Evolutionary conservation across 2,888 invertebrate species (phyloP).

Genomic region (Helicoverpa assulta): DNA sequence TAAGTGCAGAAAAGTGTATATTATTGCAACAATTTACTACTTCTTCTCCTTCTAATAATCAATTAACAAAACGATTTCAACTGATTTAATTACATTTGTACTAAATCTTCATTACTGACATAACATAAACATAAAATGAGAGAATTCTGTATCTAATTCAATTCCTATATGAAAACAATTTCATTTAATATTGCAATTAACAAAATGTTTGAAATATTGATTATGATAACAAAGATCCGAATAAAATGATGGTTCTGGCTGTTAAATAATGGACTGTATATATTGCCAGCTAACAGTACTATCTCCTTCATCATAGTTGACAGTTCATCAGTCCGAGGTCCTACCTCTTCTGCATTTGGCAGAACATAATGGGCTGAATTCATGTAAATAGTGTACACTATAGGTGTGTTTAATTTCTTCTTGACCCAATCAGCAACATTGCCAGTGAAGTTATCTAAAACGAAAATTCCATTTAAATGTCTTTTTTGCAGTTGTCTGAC

Average conservation of each 20-base stretch:
- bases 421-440: slow-evolving; percentile 86
- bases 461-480: background rate
- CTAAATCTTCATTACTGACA: too few species aligned
- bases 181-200: slow-evolving; percentile 13
- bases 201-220: slow-evolving; percentile 26
- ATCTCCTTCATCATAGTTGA: slow-evolving; percentile 75
- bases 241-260: slow-evolving; percentile 41
- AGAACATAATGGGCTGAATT: slow-evolving; percentile 67
- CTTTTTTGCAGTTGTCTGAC: background rate
- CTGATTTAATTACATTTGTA: too few species aligned
- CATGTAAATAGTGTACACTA: slow-evolving; percentile 81
- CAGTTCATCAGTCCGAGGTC: slow-evolving; percentile 69
- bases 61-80: too few species aligned
- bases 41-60: background rate
- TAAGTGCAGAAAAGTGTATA: background rate
- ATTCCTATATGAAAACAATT: background rate
- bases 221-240: slow-evolving; percentile 15
- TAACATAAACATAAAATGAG: too few species aligned
- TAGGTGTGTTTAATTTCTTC: slow-evolving; percentile 78
- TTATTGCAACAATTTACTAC: background rate
- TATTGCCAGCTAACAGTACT: slow-evolving; percentile 73
- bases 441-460: slow-evolving; percentile 80
- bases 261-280: slow-evolving; percentile 82
- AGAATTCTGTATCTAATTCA: background rate
- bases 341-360: slow-evolving; percentile 69